Conservation (phyloP, 2,113 vertebrate genomes). For the Lagopus leucura region DNA sequence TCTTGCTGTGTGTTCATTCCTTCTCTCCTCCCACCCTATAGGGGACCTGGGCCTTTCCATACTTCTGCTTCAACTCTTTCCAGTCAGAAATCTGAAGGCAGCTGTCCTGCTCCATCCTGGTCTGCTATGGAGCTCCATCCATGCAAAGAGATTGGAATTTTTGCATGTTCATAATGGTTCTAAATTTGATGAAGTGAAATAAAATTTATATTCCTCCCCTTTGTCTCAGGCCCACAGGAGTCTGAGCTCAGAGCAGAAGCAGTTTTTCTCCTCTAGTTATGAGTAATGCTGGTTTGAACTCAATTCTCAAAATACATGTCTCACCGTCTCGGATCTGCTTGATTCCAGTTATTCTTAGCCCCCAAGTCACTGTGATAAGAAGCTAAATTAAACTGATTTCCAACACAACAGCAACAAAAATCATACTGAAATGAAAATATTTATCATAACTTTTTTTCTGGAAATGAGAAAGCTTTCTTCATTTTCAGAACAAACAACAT, state of each 20-base stretch:
- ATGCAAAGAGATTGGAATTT: background rate
- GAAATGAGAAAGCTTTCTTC: slow-evolving; percentile 16
- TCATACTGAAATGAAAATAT: slow-evolving; percentile 45
- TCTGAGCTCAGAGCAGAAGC: background rate
- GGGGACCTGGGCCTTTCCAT: background rate
- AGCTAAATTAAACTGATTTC: slow-evolving; percentile 27
- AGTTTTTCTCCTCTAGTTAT: background rate
- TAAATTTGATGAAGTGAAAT: background rate
- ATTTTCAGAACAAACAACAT: background rate
- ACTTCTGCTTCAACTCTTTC: background rate
- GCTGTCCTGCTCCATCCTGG: background rate
- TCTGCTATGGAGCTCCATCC: background rate
- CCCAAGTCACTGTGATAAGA: background rate
- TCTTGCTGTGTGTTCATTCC: background rate
- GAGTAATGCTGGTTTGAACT: slow-evolving; percentile 38
- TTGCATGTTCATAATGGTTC: background rate
- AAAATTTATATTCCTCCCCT: background rate
- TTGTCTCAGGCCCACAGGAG: background rate
- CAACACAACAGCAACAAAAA: background rate
- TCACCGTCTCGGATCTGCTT: slow-evolving; percentile 37
- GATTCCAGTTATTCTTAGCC: slow-evolving; percentile 59
- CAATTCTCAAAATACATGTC: slow-evolving; percentile 36
- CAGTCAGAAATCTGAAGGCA: background rate
- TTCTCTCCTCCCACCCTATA: slow-evolving; percentile 38
- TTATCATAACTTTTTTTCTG: slow-evolving; percentile 4